Evolutionary conservation across 2,888 invertebrate species (phyloP).

Genomic region (Sphaerophoria rueppellii): DNA sequence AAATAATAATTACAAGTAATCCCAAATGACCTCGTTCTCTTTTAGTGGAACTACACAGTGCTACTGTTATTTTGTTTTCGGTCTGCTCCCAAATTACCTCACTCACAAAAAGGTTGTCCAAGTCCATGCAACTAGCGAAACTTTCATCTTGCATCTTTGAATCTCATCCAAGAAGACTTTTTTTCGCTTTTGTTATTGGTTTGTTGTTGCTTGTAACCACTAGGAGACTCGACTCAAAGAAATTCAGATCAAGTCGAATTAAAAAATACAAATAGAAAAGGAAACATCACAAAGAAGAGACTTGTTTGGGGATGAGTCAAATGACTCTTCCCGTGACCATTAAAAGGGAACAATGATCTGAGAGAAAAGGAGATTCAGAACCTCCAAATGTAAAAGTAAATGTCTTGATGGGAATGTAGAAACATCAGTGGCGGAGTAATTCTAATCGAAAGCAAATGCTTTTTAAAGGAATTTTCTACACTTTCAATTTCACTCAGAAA

Average conservation of each 20-base stretch:
- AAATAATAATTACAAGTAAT: conserved; percentile 71
- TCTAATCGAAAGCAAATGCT: too few species aligned
- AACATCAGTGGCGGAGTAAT: background rate
- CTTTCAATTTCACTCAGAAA: too few species aligned
- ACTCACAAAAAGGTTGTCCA: conserved; percentile 52
- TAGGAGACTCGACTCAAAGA: conserved; percentile 13
- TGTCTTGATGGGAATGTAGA: background rate
- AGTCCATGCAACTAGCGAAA: conserved; percentile 51
- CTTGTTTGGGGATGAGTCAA: conserved; percentile 72
- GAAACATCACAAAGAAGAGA: conserved; percentile 62
- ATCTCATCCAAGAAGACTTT: conserved; percentile 59
- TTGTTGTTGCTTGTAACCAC: conserved; percentile 40
- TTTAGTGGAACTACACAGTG: conserved; percentile 32
- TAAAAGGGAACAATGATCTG: conserved; percentile 67
- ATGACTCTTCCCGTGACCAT: conserved; percentile 73
- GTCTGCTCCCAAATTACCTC: conserved; percentile 73
- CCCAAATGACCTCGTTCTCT: conserved; percentile 68
- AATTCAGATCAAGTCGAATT: conserved; percentile 10
- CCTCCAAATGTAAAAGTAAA: background rate
- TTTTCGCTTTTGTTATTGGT: conserved; percentile 14
- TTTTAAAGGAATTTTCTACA: too few species aligned
- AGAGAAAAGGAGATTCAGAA: conserved; percentile 13
- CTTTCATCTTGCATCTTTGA: conserved; percentile 65
- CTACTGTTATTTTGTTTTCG: conserved; percentile 68
- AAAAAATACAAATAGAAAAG: conserved; percentile 20